Evolutionary conservation across 2,888 invertebrate genomes (phyloP), one percentile per base, ranked within the genome.

Genomic region (Caenorhabditis plicata): DNA sequence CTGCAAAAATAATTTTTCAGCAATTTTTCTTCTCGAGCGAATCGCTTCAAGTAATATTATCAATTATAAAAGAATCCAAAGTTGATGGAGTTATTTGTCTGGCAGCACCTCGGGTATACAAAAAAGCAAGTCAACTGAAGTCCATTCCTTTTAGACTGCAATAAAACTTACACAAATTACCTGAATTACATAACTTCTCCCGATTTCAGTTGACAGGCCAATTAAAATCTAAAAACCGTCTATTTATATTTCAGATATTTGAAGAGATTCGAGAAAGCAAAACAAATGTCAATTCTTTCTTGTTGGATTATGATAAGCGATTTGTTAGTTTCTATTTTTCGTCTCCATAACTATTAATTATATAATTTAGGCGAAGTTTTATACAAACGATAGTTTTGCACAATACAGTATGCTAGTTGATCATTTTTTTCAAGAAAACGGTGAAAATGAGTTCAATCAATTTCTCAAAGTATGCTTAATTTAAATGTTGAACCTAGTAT

Each of bases 11-110:
- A 19, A 17, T 22, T 35, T 62, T 73, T 49, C 54, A 76, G 76
- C 76, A 76, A 68, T 76, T 63, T 45, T 75, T 69, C 63, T 76
- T 76, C 53, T 74, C 77, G 4, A 51, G 62, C n/a, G 71, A 74
- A 13, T 66, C 74, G 9, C 51, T 74, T 20, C 32, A 53, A 8
- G 64, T 77, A 2, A 35, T 77, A n/a, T 29, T 49, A 5, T 43
- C 51, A 19, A 54, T 60, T 8, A 55, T 76, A 4, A 47, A 62
- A 13, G 41, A 50, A 20, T 52, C 66, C 5, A 41, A 55, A 27
- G 55, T 66, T 4, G 75, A 77, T 39, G 70, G 70, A n/a, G 60
- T 77, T n/a, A 39, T 77, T 22, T 74, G 74, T 46, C 53, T 76
- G 11, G 76, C 74, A 25, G 61, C 73, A 13, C 74, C 75, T 3